Evolutionary conservation across 2,888 invertebrate genomes (phyloP).

Genomic region (Xestia c-nigrum): DNA sequence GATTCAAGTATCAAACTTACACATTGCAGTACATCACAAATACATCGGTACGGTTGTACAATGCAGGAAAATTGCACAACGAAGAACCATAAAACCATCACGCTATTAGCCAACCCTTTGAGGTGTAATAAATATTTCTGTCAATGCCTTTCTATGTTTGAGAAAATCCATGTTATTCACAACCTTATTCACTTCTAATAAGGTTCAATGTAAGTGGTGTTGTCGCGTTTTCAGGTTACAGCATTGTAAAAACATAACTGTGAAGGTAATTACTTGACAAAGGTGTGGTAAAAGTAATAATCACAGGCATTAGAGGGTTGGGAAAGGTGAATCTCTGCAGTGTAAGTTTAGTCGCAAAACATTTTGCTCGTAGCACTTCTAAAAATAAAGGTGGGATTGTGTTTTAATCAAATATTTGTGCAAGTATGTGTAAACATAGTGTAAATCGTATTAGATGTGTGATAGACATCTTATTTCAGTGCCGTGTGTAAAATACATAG

Average conservation of each 20-base stretch:
- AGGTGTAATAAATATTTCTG: slow-evolving; percentile 86
- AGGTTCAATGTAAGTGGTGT: slow-evolving; percentile 55
- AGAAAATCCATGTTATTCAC: slow-evolving; percentile 53
- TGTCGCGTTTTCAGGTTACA: slow-evolving; percentile 49
- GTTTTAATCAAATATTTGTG: slow-evolving; percentile 39
- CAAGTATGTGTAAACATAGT: slow-evolving; percentile 33
- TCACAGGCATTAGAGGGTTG: slow-evolving; percentile 80
- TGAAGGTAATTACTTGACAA: slow-evolving; percentile 85
- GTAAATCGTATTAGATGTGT: slow-evolving; percentile 31
- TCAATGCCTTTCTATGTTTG: slow-evolving; percentile 69
- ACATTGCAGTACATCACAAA: slow-evolving; percentile 46
- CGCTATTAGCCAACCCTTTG: slow-evolving; percentile 87
- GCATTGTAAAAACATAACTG: slow-evolving; percentile 80
- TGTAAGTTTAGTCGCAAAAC: slow-evolving; percentile 76
- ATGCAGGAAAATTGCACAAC: slow-evolving; percentile 88
- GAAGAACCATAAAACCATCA: slow-evolving; percentile 87
- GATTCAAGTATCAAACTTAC: slow-evolving; percentile 67
- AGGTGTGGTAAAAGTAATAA: slow-evolving; percentile 82
- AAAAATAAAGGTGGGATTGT: slow-evolving; percentile 31
- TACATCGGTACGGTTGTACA: slow-evolving; percentile 72
- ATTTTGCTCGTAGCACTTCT: slow-evolving; percentile 55
- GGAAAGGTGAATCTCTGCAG: slow-evolving; percentile 78
- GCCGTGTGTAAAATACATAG: slow-evolving; percentile 58
- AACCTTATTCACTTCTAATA: slow-evolving; percentile 59
- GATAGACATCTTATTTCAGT: slow-evolving; percentile 42